These are phyloP conservation scores for Sander lucioperca DNA, from an alignment of 2,113 vertebrate genomes.

Conservation along the genomic window DNA sequence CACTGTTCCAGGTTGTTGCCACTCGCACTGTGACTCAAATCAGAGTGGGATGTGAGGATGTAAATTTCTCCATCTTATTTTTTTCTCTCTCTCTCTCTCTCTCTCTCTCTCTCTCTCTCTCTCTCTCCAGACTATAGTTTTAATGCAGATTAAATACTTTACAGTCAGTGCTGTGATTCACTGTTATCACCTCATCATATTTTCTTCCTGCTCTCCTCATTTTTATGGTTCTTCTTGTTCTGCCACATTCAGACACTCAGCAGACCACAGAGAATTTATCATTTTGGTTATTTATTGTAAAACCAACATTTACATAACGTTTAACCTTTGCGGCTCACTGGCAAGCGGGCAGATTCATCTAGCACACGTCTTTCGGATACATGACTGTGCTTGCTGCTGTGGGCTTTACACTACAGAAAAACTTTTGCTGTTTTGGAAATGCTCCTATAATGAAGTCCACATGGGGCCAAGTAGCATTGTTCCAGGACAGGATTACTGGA, in stretches of 20 bases:
- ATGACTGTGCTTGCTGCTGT: background rate
- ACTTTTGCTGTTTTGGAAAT: background rate
- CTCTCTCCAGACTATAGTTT: constrained; percentile 19
- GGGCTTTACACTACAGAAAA: background rate
- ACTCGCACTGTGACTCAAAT: constrained; percentile 40
- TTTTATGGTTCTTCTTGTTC: constrained; percentile 36
- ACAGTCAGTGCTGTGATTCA: constrained; percentile 41
- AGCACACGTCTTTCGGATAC: background rate
- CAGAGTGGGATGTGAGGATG: constrained; percentile 54
- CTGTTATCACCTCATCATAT: constrained; percentile 21
- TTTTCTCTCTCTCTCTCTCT: background rate
- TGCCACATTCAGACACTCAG: constrained; percentile 24
- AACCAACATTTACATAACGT: constrained; percentile 29
- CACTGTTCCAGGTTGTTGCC: constrained; percentile 40
- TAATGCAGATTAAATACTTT: constrained; percentile 38
- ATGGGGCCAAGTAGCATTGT: background rate
- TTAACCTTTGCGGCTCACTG: constrained; percentile 7
- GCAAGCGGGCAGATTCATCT: background rate
- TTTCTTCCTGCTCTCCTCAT: background rate
- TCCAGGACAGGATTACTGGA: background rate
- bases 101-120: background rate
- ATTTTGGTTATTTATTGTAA: constrained; percentile 25
- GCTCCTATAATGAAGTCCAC: background rate
- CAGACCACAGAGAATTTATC: background rate
- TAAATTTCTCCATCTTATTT: constrained; percentile 20